phyloP scores from a whole-genome alignment of 1,140 invertebrate species.

The Bacillus rossius region DNA sequence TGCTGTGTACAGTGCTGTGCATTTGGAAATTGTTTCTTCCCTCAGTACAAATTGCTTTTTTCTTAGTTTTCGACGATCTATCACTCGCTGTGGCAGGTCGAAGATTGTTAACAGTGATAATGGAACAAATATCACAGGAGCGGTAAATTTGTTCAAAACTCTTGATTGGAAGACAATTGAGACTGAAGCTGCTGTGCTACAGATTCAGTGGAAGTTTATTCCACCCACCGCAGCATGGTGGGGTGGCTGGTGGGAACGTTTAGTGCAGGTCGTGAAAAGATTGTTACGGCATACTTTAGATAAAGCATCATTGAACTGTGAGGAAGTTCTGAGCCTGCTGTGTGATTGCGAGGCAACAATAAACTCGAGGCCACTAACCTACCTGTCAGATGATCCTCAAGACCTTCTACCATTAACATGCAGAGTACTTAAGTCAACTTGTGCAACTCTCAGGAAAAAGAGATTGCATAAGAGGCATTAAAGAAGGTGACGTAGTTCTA shows the following conservation, averaged over 20 bases:
- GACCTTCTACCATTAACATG: no score
- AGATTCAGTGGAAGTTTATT: conserved; percentile 40
- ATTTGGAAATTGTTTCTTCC: conserved; percentile 34
- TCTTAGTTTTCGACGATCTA: conserved; percentile 30
- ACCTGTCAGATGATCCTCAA: no score
- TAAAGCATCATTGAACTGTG: no score
- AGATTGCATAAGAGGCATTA: no score
- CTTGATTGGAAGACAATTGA: conserved; percentile 30
- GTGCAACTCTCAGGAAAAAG: no score
- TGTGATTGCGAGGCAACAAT: no score
- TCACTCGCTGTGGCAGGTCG: conserved; percentile 32
- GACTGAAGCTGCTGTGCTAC: conserved; percentile 16
- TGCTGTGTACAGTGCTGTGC: conserved; percentile 33
- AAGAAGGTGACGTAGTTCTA: no score
- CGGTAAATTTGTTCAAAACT: conserved; percentile 26
- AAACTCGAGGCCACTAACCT: no score
- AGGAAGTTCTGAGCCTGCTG: no score
- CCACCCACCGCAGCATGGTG: conserved; percentile 39
- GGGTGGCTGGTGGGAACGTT: conserved; percentile 38
- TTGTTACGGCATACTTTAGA: conserved; percentile 18
- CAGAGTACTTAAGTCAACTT: no score
- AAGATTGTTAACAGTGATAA: conserved; percentile 40
- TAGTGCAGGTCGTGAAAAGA: conserved; percentile 31
- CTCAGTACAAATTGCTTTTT: conserved; percentile 30
- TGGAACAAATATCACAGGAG: conserved; percentile 35